A percentile compares a stretch with the other conserved stretches of the same genome.
Conservation (phyloP, 2,113 vertebrate genomes). For the Empidonax alnorum region DNA sequence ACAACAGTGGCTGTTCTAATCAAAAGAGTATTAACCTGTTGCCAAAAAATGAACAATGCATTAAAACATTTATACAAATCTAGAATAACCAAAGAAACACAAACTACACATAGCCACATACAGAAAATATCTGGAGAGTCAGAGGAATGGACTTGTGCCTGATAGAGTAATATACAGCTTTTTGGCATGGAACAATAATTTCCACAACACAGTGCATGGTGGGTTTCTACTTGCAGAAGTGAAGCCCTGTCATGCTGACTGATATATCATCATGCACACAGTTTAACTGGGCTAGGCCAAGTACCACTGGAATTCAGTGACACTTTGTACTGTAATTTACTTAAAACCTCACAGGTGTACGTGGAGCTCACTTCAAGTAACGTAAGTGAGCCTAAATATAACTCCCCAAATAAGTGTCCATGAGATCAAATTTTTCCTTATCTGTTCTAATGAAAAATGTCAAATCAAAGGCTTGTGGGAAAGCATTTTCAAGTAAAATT, state of each 20-base stretch:
- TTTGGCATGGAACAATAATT: not conserved
- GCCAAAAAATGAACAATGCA: not conserved
- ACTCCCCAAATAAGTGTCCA: not conserved
- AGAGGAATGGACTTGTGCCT: not conserved
- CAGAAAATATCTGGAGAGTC: not conserved
- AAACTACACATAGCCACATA: not conserved
- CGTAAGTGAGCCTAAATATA: not conserved
- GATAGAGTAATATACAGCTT: not conserved
- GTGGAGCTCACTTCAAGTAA: not conserved
- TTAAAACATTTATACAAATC: not conserved
- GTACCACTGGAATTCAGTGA: not conserved
- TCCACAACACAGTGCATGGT: not conserved
- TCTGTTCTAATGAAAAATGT: not conserved
- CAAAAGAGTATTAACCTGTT: not conserved
- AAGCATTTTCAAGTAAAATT: not conserved
- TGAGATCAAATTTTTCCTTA: not conserved
- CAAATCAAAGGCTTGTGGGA: not conserved
- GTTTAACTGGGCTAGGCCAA: not conserved
- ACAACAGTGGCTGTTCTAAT: not conserved
- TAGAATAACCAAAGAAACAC: not conserved
- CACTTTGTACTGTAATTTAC: not conserved
- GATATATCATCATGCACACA: not conserved
- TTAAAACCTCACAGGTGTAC: conserved; percentile 12
- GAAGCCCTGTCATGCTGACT: not conserved
- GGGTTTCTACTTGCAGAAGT: conserved; percentile 8